Conservation (phyloP, 2,113 vertebrate species). For the Heloderma charlesbogerti region DNA sequence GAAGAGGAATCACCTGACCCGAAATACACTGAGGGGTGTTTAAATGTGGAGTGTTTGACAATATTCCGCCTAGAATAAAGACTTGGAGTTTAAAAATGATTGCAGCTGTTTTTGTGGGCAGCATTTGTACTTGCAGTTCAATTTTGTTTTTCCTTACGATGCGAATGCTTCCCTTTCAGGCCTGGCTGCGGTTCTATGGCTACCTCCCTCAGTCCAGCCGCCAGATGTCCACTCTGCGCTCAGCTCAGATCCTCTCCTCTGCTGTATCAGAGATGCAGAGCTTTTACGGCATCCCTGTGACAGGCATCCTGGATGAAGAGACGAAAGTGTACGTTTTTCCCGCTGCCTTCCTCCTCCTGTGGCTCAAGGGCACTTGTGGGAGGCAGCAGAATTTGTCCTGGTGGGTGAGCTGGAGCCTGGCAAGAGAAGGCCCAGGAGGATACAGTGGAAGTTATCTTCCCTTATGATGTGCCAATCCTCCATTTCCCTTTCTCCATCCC, state of each 20-base stretch:
- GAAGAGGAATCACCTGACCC: not conserved
- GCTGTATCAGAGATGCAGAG: constrained; percentile 94
- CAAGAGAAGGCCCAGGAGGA: not conserved
- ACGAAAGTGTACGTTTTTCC: constrained; percentile 85
- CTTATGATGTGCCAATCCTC: not conserved
- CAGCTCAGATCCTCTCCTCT: constrained; percentile 87
- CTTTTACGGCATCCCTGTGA: constrained; percentile 92
- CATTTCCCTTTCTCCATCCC: fast-evolving
- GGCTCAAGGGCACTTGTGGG: too few relatives aligned
- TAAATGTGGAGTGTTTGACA: not conserved
- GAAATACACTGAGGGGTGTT: not conserved
- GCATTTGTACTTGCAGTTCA: too few relatives aligned
- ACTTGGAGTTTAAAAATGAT: not conserved
- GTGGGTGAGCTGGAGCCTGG: not conserved
- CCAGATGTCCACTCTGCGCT: constrained; percentile 96
- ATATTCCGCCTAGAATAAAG: not conserved
- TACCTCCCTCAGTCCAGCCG: constrained; percentile 91
- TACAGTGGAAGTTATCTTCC: not conserved
- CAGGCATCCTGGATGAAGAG: constrained; percentile 84
- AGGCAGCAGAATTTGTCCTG: not conserved
- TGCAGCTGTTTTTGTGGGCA: not conserved
- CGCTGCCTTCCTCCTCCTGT: not conserved
- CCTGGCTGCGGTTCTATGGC: constrained; percentile 93
- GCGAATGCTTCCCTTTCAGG: constrained; percentile 67
- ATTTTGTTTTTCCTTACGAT: too few relatives aligned